Evolutionary conservation across 2,797 vertebrate genomes (phyloP), one percentile per base, ranked within the genome.

Genomic region (Cossypha niveicapilla): DNA sequence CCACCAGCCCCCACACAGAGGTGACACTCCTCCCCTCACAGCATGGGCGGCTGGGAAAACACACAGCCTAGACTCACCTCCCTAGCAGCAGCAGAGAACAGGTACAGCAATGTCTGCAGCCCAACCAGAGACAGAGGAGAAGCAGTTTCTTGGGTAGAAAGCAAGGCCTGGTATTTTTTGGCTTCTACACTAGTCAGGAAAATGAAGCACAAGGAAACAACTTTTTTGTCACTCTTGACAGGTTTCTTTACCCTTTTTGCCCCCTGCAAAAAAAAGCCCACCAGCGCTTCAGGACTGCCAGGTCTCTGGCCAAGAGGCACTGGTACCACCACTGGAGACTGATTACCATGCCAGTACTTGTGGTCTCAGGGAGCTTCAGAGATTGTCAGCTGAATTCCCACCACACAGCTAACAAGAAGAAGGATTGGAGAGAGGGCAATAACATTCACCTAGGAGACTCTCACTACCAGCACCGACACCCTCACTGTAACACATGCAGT

Each of bases 21-120:
- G 2, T 39, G 24, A 47, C 51, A 44, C 9, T 14, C 0, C 12
- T 23, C 1, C 10, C 18, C 21, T 79, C 51, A 35, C 35, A 34
- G 58, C 9, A 48, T 10, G 21, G 4, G 13, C 4, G 8, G 4
- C n/a, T 3, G 0, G n/a, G 28, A 74, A 57, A 71, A 32, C 0
- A 0, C 39, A 44, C 1, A 1, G 45, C n/a, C 17, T 37, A 5
- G 35, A 60, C 35, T 45, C 32, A 62, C 7, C 6, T 8, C 50
- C 25, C 8, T 28, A 54, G 58, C 3, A 28, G 44, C 53, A 63
- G 54, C 34, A 37, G 44, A 62, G 42, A 48, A 76, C 24, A 48
- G 60, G 27, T 57, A 56, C 35, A 74, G 39, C 42, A 86, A 15
- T 23, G 15, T 18, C 22, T 15, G 4, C 18, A 79, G 54, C 10